These are phyloP conservation scores for Montipora capitata DNA, from an alignment of 92 coral and sea anemone species.

Conservation along the genomic window DNA sequence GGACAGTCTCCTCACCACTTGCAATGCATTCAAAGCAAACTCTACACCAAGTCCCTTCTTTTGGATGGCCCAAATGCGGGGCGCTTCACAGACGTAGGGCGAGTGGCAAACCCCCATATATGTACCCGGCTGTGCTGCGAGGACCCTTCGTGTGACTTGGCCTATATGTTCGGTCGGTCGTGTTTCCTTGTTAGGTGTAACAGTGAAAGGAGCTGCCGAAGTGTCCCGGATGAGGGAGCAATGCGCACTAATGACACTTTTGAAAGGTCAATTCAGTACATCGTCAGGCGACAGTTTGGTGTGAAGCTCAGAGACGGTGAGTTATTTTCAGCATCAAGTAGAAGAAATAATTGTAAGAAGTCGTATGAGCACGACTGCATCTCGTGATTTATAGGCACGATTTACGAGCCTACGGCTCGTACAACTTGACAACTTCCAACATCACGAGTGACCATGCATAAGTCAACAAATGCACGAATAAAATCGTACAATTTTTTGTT, in stretches of 20 bases:
- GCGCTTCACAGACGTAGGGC: slow-evolving; percentile 95
- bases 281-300: slow-evolving; percentile 88
- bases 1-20: slow-evolving; percentile 97
- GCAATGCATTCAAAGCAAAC: slow-evolving; percentile 93
- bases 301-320: slow-evolving; percentile 89
- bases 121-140: slow-evolving; percentile 98
- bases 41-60: slow-evolving; percentile 82
- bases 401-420: too few species aligned
- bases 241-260: slow-evolving; percentile 25
- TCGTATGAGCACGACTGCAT: too few species aligned
- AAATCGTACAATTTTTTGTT: too few species aligned
- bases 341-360: too few species aligned
- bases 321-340: background rate
- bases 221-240: slow-evolving; percentile 69
- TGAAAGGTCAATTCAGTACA: slow-evolving; percentile 89
- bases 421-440: too few species aligned
- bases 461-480: too few species aligned
- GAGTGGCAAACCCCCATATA: slow-evolving; percentile 89
- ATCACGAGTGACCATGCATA: too few species aligned
- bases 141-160: slow-evolving; percentile 92
- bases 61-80: slow-evolving; percentile 94
- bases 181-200: slow-evolving; percentile 93
- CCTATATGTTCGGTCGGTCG: slow-evolving; percentile 95
- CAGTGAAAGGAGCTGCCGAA: slow-evolving; percentile 91
- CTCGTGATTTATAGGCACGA: too few species aligned